These are phyloP conservation scores for Rattus rattus DNA, from an alignment of 2,113 vertebrate genomes.

Conservation along the genomic window DNA sequence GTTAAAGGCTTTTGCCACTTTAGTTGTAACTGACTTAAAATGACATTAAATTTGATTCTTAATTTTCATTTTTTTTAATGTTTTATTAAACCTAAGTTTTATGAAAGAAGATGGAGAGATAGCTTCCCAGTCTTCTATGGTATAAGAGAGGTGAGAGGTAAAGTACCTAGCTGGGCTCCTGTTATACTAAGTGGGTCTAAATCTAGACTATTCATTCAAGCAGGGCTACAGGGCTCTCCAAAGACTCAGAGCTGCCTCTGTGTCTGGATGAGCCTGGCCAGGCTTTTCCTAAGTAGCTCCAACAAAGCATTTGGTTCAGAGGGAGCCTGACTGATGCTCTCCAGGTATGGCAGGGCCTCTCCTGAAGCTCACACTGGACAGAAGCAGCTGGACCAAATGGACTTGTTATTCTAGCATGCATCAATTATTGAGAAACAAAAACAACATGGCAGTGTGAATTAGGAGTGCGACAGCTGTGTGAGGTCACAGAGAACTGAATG, in stretches of 20 bases:
- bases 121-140: not conserved
- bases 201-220: no score
- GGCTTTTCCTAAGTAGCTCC: not conserved
- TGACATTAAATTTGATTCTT: not conserved
- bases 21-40: constrained; percentile 23
- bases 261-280: not conserved
- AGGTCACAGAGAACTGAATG: not conserved
- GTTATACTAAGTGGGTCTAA: not conserved
- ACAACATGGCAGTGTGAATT: no score
- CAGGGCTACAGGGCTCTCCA: not conserved
- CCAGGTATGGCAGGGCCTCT: no score
- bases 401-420: not conserved
- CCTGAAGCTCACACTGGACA: not conserved
- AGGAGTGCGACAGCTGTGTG: not conserved
- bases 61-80: not conserved
- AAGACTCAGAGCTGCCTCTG: no score
- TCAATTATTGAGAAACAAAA: not conserved
- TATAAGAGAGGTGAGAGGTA: not conserved
- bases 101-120: not conserved
- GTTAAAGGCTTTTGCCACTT: not conserved
- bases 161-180: not conserved
- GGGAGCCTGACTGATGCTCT: fast-evolving
- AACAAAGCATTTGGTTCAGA: not conserved
- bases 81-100: not conserved
- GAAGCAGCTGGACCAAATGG: not conserved